phyloP scores from a whole-genome alignment of 2,888 invertebrate species.

The Drepanosiphum platanoidis region DNA sequence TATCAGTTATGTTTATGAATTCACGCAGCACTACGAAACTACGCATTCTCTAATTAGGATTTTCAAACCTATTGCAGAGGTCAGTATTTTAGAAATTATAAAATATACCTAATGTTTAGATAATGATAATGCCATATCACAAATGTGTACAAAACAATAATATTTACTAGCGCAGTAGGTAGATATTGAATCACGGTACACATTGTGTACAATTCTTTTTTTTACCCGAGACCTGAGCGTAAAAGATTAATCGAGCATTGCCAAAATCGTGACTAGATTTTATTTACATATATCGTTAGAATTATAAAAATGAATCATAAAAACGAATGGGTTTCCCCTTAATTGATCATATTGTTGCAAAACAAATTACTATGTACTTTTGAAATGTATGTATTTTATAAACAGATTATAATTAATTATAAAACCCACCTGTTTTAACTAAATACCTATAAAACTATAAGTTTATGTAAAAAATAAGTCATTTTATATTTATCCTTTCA shows the following conservation, averaged over 20 bases:
- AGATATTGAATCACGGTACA: too few species aligned
- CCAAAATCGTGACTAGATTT: background rate
- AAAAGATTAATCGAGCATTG: background rate
- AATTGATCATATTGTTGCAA: background rate
- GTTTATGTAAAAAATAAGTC: background rate
- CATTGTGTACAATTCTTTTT: too few species aligned
- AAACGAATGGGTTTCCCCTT: background rate
- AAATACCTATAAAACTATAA: background rate
- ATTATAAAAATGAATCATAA: background rate
- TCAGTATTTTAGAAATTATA: background rate
- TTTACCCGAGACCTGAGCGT: too few species aligned
- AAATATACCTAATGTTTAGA: background rate
- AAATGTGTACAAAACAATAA: too few species aligned
- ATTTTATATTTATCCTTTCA: background rate
- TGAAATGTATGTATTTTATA: too few species aligned
- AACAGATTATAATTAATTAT: background rate
- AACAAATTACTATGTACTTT: background rate
- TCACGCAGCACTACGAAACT: conserved; percentile 7
- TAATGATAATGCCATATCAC: too few species aligned
- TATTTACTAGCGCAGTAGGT: too few species aligned
- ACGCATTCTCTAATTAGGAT: background rate
- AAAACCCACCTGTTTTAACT: background rate
- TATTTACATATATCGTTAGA: background rate
- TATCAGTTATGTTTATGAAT: conserved; percentile 39
- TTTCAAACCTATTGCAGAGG: conserved; percentile 22